phyloP scores from a whole-genome alignment of 2,113 vertebrate species.

The Dolichotis patagonum region DNA sequence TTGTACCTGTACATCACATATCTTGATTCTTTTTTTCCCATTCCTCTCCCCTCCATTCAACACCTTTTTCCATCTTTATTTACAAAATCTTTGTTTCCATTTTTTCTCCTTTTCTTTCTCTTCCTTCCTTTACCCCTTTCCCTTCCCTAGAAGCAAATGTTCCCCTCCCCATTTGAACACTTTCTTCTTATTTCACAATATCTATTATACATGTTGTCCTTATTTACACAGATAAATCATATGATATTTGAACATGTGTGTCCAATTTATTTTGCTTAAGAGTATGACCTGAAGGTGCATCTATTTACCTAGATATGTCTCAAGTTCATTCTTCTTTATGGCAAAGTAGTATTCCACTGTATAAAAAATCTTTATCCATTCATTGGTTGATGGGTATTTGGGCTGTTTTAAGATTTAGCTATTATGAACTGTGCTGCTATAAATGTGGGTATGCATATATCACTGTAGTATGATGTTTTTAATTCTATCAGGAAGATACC shows the following conservation, averaged over 20 bases:
- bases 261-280: background rate
- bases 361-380: background rate
- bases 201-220: background rate
- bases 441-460: background rate
- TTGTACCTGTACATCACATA: background rate
- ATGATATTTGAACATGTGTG: background rate
- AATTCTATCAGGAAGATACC: background rate
- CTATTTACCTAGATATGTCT: background rate
- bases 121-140: background rate
- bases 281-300: background rate
- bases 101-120: background rate
- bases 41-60: background rate
- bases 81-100: background rate
- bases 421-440: background rate
- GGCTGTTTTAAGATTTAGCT: background rate
- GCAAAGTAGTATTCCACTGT: background rate
- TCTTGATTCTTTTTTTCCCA: background rate
- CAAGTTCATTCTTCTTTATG: background rate
- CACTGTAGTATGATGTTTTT: background rate
- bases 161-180: background rate
- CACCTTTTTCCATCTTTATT: background rate
- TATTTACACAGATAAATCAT: background rate
- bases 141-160: no score
- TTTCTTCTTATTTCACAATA: background rate
- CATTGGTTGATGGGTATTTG: background rate